Percentiles rank a stretch among this genome's conserved stretches.
Conservation (phyloP, 2,113 vertebrate species). For the Pelecanoides urinatrix region DNA sequence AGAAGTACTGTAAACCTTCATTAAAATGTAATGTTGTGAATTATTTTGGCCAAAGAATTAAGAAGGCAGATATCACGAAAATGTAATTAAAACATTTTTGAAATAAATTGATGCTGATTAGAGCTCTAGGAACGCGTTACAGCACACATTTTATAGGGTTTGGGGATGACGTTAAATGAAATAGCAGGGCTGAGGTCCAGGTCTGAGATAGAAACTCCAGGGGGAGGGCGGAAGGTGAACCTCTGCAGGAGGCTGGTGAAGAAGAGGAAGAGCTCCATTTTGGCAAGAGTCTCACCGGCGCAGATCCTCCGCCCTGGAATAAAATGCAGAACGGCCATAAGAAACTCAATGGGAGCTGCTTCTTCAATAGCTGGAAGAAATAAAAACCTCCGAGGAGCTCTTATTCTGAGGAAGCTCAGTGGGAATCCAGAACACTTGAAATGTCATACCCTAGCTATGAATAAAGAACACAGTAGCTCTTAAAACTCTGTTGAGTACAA, state of each 20-base stretch:
- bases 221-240: conserved; percentile 72
- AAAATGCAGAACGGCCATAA: background rate
- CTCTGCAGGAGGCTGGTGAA: conserved; percentile 76
- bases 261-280: conserved; percentile 81
- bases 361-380: background rate
- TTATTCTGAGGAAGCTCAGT: background rate
- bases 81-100: background rate
- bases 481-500: background rate
- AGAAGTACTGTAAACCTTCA: background rate
- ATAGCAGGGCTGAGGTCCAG: conserved; percentile 68
- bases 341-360: background rate
- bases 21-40: background rate
- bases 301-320: conserved; percentile 72
- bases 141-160: conserved; percentile 18
- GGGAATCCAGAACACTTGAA: background rate
- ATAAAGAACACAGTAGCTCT: background rate
- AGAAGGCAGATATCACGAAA: background rate
- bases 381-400: background rate
- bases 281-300: conserved; percentile 76
- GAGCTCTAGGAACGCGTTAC: background rate
- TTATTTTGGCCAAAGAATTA: background rate
- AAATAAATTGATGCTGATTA: background rate
- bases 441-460: background rate
- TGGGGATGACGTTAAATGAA: conserved; percentile 5
- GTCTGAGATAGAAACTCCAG: conserved; percentile 69